These are phyloP conservation scores for Drosophila dunni DNA, from an alignment of 1,140 invertebrate species.

Conservation along the genomic window DNA sequence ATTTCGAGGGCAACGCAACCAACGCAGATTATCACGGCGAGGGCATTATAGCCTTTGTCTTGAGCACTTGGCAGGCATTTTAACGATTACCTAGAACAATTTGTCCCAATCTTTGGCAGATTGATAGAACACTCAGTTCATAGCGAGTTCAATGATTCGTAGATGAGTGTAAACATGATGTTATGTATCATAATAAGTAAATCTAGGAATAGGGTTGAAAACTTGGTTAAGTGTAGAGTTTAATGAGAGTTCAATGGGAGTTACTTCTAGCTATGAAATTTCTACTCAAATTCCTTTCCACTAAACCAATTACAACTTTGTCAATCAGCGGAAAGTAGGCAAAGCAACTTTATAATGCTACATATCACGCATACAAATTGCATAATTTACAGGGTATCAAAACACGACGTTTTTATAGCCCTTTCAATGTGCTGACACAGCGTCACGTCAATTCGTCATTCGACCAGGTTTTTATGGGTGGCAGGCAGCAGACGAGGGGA, in stretches of 20 bases:
- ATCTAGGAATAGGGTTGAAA: too few species aligned
- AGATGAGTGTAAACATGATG: neutral
- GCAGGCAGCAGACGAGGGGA: neutral
- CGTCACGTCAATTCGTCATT: constrained; percentile 41
- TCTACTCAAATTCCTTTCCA: too few species aligned
- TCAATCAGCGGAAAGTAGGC: neutral
- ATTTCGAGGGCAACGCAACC: neutral
- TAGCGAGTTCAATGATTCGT: neutral
- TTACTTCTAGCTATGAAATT: too few species aligned
- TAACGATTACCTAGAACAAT: constrained; percentile 1
- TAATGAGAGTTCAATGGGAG: too few species aligned
- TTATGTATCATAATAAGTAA: too few species aligned
- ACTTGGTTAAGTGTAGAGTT: too few species aligned
- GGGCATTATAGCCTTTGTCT: constrained; percentile 11
- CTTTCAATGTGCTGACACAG: constrained; percentile 54
- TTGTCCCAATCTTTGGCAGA: neutral
- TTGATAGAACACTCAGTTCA: constrained; percentile 2
- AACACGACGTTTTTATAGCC: constrained; percentile 22
- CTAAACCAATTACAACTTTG: too few species aligned
- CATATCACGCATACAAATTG: neutral
- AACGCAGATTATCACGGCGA: constrained; percentile 13
- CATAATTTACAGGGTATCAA: constrained; percentile 11
- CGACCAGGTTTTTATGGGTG: neutral
- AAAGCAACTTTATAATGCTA: neutral
- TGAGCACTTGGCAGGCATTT: constrained; percentile 6